phyloP scores from a whole-genome alignment of 2,888 invertebrate genomes.

The Lissonota sp. region DNA sequence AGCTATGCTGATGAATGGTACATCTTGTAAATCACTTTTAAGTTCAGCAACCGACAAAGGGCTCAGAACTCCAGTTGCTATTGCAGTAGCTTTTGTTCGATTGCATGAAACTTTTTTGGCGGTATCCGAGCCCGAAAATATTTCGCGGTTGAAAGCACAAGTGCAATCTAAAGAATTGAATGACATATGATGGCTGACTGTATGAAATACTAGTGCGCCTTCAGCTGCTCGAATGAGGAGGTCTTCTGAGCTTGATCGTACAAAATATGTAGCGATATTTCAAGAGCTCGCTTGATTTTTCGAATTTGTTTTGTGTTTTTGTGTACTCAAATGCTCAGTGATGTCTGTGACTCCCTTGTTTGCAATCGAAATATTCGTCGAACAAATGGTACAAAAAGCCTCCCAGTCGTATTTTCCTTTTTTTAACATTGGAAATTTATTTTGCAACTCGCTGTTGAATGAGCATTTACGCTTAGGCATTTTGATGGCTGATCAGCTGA shows the following conservation, averaged over 20 bases:
- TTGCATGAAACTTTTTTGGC: constrained; percentile 66
- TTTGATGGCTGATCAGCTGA: background rate
- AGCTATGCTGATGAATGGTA: constrained; percentile 66
- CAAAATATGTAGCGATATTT: background rate
- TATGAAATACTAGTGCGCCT: constrained; percentile 71
- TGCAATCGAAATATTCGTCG: background rate
- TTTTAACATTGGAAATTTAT: constrained; percentile 17
- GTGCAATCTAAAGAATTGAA: constrained; percentile 72
- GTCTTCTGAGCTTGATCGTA: background rate
- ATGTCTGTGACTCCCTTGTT: background rate
- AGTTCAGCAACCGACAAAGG: constrained; percentile 62
- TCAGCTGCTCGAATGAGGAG: constrained; percentile 64
- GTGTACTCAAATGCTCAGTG: background rate
- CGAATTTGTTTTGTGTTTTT: background rate
- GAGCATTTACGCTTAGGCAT: constrained; percentile 7
- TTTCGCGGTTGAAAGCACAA: constrained; percentile 60
- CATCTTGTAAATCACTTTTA: constrained; percentile 62
- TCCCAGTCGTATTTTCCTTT: constrained; percentile 4
- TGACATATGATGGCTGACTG: constrained; percentile 70
- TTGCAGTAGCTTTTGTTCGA: constrained; percentile 67
- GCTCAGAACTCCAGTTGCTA: constrained; percentile 63
- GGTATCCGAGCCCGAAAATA: constrained; percentile 68
- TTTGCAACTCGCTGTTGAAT: constrained; percentile 1
- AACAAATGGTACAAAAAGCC: background rate
- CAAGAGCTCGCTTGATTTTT: background rate